Base-by-base conservation (phyloP, 2,888 invertebrate species). In the Panopea generosa region DNA sequence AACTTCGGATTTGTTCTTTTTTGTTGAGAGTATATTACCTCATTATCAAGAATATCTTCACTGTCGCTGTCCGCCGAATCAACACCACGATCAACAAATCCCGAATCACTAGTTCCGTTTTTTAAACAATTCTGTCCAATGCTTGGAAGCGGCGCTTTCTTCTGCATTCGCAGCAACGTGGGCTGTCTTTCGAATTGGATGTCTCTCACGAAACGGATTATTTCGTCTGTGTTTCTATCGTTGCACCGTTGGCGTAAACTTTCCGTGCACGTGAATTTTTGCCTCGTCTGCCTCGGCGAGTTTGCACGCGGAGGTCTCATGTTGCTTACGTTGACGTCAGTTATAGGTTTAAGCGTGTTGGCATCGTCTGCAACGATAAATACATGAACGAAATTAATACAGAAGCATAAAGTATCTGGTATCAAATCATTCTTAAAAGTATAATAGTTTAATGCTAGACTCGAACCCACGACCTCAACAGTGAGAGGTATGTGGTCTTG, bases 161-260 rank as follows among this genome's bases (percentile, higher is more conserved):
- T 79, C 63, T 85, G 84, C 40, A 85, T 50, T n/a, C 78, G 50
- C 6, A 86, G 62, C n/a, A 80, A 67, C n/a, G 85, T 88, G n/a
- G 85, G 84, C 45, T 86, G 86, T 27, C 82, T 76, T 49, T 86
- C 85, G 45, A 80, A 74, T 50, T 86, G 87, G 43, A 81, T 69
- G 22, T 85, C 85, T 7, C 86, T 57, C 16, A 88, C 85, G 55
- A 86, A 88, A 22, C 82, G 77, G 26, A 88, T 85, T 22, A 88
- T 86, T 69, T 88, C 88, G 38, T 86, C 84, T 2, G 86, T 82
- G 50, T 80, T 75, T 38, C 68, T 40, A 52, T 84, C 86, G 11
- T 69, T 62, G 14, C 77, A 71, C 0, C 83, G 77, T 27, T 77
- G 81, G 16, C 81, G 77, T 60, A 78, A 63, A 27, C 72, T 75